Percentiles rank a stretch among this genome's conserved stretches.
Conservation (phyloP, 1,140 invertebrate species). For the Andricus grossulariae region DNA sequence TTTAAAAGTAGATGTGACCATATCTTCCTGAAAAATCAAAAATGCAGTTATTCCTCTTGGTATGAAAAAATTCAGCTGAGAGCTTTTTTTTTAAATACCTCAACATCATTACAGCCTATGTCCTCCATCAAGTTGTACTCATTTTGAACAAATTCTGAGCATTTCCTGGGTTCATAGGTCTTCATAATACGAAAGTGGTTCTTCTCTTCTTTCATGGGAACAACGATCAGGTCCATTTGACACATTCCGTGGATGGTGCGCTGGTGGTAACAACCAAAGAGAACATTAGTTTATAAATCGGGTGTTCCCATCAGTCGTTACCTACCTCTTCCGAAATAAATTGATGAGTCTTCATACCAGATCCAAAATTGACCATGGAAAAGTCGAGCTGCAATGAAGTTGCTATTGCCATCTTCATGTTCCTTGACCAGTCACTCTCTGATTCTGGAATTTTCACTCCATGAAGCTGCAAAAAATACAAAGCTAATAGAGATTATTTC, state of each 20-base stretch:
- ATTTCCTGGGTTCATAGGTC: conserved; percentile 56
- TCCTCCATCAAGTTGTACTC: conserved; percentile 48
- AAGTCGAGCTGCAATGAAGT: conserved; percentile 67
- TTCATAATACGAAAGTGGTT: conserved; percentile 53
- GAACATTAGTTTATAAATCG: conserved; percentile 69
- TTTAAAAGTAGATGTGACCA: conserved; percentile 57
- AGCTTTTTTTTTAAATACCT: neutral
- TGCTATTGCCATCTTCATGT: conserved; percentile 69
- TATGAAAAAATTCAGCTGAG: no score
- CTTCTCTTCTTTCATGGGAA: conserved; percentile 12
- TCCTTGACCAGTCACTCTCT: conserved; percentile 63
- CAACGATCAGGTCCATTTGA: conserved; percentile 29
- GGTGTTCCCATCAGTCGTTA: conserved; percentile 75
- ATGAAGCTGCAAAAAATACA: conserved; percentile 49
- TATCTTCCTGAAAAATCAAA: conserved; percentile 51
- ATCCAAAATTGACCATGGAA: conserved; percentile 41
- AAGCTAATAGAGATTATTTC: neutral
- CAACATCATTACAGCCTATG: conserved; percentile 44
- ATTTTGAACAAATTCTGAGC: conserved; percentile 52
- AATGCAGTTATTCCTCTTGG: no score
- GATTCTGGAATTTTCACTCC: conserved; percentile 54
- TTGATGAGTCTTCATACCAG: conserved; percentile 48
- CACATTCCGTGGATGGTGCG: conserved; percentile 66
- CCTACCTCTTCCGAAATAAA: conserved; percentile 68
- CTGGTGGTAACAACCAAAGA: conserved; percentile 78